phyloP scores from a whole-genome alignment of 2,888 invertebrate genomes.

The Coleophora flavipennella region DNA sequence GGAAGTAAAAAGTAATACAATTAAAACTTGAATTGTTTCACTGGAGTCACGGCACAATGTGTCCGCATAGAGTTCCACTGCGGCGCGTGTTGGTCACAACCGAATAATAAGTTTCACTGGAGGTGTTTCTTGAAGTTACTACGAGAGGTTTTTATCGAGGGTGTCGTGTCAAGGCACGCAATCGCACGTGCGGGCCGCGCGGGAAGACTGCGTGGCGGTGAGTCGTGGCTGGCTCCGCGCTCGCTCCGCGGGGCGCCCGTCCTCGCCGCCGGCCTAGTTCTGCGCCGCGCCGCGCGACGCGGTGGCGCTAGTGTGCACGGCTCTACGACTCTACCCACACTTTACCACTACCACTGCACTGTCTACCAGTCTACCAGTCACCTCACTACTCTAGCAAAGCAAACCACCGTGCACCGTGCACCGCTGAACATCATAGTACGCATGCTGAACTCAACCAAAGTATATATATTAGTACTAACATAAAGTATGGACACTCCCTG shows the following conservation, averaged over 20 bases:
- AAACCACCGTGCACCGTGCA: too few species aligned
- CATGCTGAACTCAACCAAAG: too few species aligned
- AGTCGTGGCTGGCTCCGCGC: conserved; percentile 42
- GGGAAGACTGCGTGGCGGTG: conserved; percentile 72
- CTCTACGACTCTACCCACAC: neutral
- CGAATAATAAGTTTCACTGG: conserved; percentile 38
- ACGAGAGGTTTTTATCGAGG: conserved; percentile 39
- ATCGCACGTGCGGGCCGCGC: conserved; percentile 67
- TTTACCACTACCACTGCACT: too few species aligned
- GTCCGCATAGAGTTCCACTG: conserved; percentile 27
- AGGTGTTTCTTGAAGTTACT: conserved; percentile 35
- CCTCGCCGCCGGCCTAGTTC: conserved; percentile 22
- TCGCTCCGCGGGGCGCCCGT: conserved; percentile 22
- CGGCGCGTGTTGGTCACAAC: conserved; percentile 26
- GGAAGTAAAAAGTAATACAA: conserved; percentile 60
- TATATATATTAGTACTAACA: too few species aligned
- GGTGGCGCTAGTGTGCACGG: conserved; percentile 37
- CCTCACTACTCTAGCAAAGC: too few species aligned
- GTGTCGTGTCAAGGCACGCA: conserved; percentile 46
- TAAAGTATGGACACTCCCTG: too few species aligned
- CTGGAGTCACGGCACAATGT: conserved; percentile 42
- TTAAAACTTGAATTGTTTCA: conserved; percentile 57
- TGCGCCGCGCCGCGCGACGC: conserved; percentile 30
- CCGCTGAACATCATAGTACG: too few species aligned
- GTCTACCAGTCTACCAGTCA: too few species aligned